Percentiles rank a stretch among this genome's conserved stretches.
Conservation (phyloP, 2,797 vertebrate genomes). For the Artibeus lituratus region DNA sequence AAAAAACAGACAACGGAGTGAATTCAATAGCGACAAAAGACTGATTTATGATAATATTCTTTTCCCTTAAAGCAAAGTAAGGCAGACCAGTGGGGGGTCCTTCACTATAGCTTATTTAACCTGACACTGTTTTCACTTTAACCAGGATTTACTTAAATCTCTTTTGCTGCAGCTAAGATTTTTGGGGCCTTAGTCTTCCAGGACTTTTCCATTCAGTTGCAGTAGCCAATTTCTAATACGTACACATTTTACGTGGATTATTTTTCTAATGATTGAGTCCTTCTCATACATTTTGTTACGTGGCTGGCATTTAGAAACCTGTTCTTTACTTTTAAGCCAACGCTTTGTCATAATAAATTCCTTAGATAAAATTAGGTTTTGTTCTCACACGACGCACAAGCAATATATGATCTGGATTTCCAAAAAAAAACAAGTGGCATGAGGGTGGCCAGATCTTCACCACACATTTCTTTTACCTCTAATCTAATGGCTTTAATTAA, state of each 20-base stretch:
- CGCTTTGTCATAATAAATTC: background rate
- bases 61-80: background rate
- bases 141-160: background rate
- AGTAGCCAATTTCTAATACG: background rate
- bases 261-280: background rate
- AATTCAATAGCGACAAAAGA: background rate
- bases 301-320: background rate
- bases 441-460: background rate
- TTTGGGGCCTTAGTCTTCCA: background rate
- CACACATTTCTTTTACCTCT: background rate
- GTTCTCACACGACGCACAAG: background rate
- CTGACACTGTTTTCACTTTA: background rate
- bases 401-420: background rate
- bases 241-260: background rate
- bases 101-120: background rate
- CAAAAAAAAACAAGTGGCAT: background rate
- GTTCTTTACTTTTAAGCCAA: background rate
- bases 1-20: background rate
- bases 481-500: background rate
- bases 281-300: background rate
- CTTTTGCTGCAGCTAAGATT: background rate
- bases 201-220: background rate
- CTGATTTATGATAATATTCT: background rate
- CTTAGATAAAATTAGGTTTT: background rate
- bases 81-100: rapidly evolving